phyloP scores from a whole-genome alignment of 1,140 invertebrate genomes.

The Drosophila seguyi region DNA sequence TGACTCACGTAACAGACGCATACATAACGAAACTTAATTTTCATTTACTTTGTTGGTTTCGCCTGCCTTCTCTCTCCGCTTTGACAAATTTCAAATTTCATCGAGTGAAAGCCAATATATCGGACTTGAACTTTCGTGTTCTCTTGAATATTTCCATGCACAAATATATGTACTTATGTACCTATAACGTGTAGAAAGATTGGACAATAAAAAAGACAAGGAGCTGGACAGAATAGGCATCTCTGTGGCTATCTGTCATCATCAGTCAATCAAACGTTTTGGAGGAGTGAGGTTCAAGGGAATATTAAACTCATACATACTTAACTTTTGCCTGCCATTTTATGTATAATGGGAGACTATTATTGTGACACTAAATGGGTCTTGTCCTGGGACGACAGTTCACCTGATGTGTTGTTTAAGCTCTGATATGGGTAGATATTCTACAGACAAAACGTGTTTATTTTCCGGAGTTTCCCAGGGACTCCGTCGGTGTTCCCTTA shows the following conservation, averaged over 20 bases:
- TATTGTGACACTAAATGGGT: not conserved
- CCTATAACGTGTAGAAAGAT: not conserved
- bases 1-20: slow-evolving; percentile 79
- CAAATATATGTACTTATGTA: not conserved
- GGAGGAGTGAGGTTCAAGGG: too few relatives aligned
- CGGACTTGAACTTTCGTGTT: not conserved
- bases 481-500: not conserved
- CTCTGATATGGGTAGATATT: not conserved
- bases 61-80: slow-evolving; percentile 1
- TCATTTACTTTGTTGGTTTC: slow-evolving; percentile 46
- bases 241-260: slow-evolving; percentile 1
- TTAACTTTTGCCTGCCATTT: not conserved
- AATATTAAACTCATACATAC: not conserved
- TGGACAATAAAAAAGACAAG: not conserved
- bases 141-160: not conserved
- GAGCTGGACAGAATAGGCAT: not conserved
- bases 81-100: slow-evolving; percentile 10
- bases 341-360: not conserved
- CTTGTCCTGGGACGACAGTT: not conserved
- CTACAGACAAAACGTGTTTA: not conserved
- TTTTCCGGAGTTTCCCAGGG: not conserved
- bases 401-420: slow-evolving; percentile 4
- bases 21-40: slow-evolving; percentile 81
- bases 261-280: slow-evolving; percentile 1
- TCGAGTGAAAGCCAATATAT: slow-evolving; percentile 7